Percentiles rank a stretch among this genome's conserved stretches.
These are phyloP conservation scores for Gasterosteus nipponicus DNA, from an alignment of 2,113 vertebrate species.

Conservation along the genomic window DNA sequence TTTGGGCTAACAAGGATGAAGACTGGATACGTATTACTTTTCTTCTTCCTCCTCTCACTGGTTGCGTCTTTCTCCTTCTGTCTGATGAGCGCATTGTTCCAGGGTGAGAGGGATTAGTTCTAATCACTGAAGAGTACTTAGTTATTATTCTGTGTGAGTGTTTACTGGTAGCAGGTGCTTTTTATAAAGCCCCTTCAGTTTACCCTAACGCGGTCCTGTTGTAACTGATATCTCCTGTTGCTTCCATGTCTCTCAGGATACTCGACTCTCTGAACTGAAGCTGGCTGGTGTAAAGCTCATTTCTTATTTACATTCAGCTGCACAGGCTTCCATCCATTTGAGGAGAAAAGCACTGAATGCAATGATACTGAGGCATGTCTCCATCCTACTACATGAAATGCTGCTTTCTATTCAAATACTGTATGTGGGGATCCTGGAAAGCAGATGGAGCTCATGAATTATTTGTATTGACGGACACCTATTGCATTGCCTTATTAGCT, in stretches of 20 bases:
- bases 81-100: not conserved
- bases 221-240: not conserved
- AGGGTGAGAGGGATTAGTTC: not conserved
- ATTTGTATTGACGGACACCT: not conserved
- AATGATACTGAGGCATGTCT: not conserved
- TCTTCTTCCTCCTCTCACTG: not conserved
- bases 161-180: not conserved
- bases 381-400: not conserved
- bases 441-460: not conserved
- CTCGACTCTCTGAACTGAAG: not conserved
- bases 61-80: not conserved
- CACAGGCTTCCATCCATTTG: not conserved
- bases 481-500: not conserved
- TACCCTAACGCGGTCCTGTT: not conserved
- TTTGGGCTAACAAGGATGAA: not conserved
- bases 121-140: not conserved
- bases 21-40: not conserved
- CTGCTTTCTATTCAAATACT: not conserved
- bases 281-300: conserved; percentile 11
- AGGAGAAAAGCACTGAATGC: not conserved
- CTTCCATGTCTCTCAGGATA: not conserved
- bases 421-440: not conserved
- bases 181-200: not conserved
- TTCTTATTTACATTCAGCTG: conserved; percentile 25
- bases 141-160: conserved; percentile 7